A percentile compares a stretch with the other conserved stretches of the same genome.
These are phyloP conservation scores for Strigamia maritima DNA, from an alignment of 2,888 invertebrate genomes.

Conservation along the genomic window DNA sequence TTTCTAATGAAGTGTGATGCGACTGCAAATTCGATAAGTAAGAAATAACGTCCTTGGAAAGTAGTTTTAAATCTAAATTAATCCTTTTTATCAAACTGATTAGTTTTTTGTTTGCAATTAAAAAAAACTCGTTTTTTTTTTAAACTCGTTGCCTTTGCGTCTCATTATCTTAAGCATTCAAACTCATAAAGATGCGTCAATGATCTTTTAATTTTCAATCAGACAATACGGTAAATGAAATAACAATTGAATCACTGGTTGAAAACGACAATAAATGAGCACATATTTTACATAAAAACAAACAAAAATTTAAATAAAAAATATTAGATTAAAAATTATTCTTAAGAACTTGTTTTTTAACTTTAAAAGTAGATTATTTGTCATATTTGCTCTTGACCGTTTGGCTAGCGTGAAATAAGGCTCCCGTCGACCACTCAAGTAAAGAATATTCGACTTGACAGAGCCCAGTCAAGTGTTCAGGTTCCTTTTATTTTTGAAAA, in stretches of 20 bases:
- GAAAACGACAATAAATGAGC: not conserved
- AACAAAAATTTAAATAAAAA: not conserved
- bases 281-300: not conserved
- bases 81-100: not conserved
- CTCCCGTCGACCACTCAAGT: not conserved
- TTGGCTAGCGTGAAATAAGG: not conserved
- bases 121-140: not conserved
- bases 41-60: not conserved
- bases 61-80: not conserved
- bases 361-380: not conserved
- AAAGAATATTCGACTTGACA: not conserved
- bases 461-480: not conserved
- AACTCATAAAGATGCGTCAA: not conserved
- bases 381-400: not conserved
- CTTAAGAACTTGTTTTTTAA: no score
- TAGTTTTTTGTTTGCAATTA: not conserved
- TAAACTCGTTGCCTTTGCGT: not conserved
- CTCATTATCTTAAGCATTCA: constrained; percentile 4
- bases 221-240: not conserved
- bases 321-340: no score
- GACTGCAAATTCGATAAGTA: not conserved
- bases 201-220: not conserved
- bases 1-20: not conserved
- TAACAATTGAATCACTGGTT: not conserved
- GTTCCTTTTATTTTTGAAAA: not conserved